Percentiles rank a stretch among this genome's conserved stretches.
Conservation (phyloP, 2,113 vertebrate species). For the Corythoichthys intestinalis region DNA sequence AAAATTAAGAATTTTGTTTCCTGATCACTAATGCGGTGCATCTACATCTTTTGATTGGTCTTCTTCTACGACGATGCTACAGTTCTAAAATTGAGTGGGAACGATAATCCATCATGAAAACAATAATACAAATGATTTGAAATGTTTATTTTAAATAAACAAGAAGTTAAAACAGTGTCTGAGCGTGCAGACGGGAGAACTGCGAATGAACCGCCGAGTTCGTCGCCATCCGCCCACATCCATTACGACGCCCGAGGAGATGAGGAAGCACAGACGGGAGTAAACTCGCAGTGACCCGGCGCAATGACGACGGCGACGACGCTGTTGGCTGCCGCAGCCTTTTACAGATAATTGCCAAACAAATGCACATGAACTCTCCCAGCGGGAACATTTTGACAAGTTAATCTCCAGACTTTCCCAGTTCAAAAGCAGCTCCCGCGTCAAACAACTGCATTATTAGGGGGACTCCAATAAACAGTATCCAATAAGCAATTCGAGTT, state of each 20-base stretch:
- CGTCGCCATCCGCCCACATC: conserved; percentile 37
- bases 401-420: background rate
- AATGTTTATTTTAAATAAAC: too few relatives aligned
- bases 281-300: conserved; percentile 46
- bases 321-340: conserved; percentile 6
- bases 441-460: background rate
- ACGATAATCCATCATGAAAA: too few relatives aligned
- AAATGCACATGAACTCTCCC: conserved; percentile 1
- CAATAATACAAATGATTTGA: too few relatives aligned
- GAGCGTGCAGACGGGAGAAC: conserved; percentile 11
- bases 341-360: conserved; percentile 16
- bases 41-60: too few relatives aligned
- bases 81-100: too few relatives aligned
- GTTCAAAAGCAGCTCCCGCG: background rate
- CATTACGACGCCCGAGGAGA: conserved; percentile 23
- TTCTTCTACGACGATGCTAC: too few relatives aligned
- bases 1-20: too few relatives aligned
- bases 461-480: background rate
- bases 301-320: conserved; percentile 8
- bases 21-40: too few relatives aligned
- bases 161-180: background rate
- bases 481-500: background rate
- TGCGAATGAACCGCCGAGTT: conserved; percentile 41
- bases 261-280: conserved; percentile 13
- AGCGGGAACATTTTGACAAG: background rate